phyloP scores from a whole-genome alignment of 2,797 vertebrate genomes.

The Botia kubotai region DNA sequence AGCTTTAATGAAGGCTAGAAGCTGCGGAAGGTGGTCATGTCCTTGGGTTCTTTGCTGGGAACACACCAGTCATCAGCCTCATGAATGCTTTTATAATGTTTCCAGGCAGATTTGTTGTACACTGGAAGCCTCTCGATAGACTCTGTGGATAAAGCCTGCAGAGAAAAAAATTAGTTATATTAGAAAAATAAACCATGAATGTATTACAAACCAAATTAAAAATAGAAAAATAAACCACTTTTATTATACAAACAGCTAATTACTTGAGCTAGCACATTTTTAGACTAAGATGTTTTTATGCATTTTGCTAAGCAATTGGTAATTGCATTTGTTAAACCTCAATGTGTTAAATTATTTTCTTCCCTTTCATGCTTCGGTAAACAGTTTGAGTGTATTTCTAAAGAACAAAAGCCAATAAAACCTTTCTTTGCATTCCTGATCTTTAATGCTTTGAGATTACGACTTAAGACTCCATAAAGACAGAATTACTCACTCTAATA shows the following conservation, averaged over 20 bases:
- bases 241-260: background rate
- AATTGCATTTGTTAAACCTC: no score
- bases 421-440: no score
- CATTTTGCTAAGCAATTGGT: no score
- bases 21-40: slow-evolving; percentile 95
- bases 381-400: no score
- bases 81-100: slow-evolving; percentile 92
- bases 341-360: no score
- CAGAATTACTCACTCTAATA: slow-evolving; percentile 84
- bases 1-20: slow-evolving; percentile 71
- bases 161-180: background rate
- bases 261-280: background rate
- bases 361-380: no score
- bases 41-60: slow-evolving; percentile 96
- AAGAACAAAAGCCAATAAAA: no score
- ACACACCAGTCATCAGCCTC: slow-evolving; percentile 98
- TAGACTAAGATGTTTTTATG: background rate
- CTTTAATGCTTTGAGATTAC: background rate
- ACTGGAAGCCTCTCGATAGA: slow-evolving; percentile 95
- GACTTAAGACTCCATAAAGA: background rate
- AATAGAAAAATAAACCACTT: background rate
- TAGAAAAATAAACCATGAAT: background rate
- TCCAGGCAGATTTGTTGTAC: slow-evolving; percentile 97
- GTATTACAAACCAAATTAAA: background rate
- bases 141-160: slow-evolving; percentile 93